Evolutionary conservation across 2,888 invertebrate species (phyloP).

Genomic region (Rhagonycha fulva): DNA sequence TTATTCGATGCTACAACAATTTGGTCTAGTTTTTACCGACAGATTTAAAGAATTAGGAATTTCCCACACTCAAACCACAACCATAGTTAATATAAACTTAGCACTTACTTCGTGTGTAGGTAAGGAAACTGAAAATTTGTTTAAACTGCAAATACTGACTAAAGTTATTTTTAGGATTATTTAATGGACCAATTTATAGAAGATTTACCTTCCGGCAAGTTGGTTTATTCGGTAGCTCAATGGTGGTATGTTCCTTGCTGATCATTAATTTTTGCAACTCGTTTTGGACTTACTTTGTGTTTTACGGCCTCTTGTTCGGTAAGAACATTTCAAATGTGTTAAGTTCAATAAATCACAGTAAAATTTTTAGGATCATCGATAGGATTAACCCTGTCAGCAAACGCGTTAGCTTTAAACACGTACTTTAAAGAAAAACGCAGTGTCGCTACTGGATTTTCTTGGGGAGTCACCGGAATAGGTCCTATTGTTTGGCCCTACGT

Average conservation of each 20-base stretch:
- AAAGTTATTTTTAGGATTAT: conserved; percentile 58
- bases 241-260: conserved; percentile 64
- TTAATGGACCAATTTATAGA: conserved; percentile 73
- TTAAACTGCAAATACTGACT: background rate
- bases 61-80: conserved; percentile 68
- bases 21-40: conserved; percentile 72
- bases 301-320: conserved; percentile 73
- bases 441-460: conserved; percentile 71
- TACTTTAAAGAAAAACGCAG: conserved; percentile 73
- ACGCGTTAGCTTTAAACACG: conserved; percentile 72
- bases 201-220: conserved; percentile 71
- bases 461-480: conserved; percentile 73
- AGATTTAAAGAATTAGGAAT: conserved; percentile 65
- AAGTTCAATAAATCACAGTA: background rate
- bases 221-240: conserved; percentile 64
- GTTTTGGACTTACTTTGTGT: conserved; percentile 66
- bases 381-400: conserved; percentile 56
- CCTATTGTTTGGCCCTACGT: conserved; percentile 75
- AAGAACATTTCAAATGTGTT: conserved; percentile 40
- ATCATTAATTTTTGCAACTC: conserved; percentile 65
- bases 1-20: conserved; percentile 72
- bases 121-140: conserved; percentile 47
- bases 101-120: conserved; percentile 73
- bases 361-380: background rate
- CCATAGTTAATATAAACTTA: conserved; percentile 72